Base-by-base conservation (phyloP, 2,797 vertebrate species). In the Micropoecilia bifurca region DNA sequence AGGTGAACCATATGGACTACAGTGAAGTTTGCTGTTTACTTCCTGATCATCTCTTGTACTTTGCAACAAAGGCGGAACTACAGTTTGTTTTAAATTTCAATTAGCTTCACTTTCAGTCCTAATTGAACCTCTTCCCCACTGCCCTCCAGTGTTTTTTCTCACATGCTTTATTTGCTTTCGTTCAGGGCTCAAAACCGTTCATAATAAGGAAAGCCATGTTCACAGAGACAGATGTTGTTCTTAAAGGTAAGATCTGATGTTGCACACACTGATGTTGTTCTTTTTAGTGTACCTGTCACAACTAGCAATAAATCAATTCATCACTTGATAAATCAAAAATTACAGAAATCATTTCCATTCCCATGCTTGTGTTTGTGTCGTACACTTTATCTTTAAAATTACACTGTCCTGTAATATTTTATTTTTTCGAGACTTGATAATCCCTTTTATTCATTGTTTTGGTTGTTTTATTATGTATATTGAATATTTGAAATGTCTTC, bases 131-230 rank as follows among this genome's bases (percentile, higher is more conserved):
- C 41, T 39, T 16, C 73, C 12, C 30, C n/a, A 1, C 33, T 48
- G 7, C 30, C 33, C 8, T 53, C 50, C 7, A 53, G 20, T 53
- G 50, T 30, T 73, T 3, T 18, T 30, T 3, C 18, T 90, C 8
- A 76, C 16, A 72, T 55, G 66, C 33, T 30, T 28, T 18, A 2
- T 85, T 72, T 71, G 9, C 36, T 71, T 28, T 66, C 86, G 87
- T 80, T 73, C 93, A 98, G 97, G 95, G 91, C 47, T 95, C 96
- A 88, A 95, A 91, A 87, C 95, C 95, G 8, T 83, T 97, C 82
- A 80, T 96, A 83, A 92, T 97, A 85, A 95, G 84, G 74, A 98
- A 98, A 89, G 96, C 96, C 61, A 96, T 97, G 96, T 98, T 96
- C 91, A 96, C 94, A 87, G 92, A 93, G 81, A 98, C 97, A n/a